Evolutionary conservation across 2,113 vertebrate species (phyloP).

Genomic region (Lontra canadensis): DNA sequence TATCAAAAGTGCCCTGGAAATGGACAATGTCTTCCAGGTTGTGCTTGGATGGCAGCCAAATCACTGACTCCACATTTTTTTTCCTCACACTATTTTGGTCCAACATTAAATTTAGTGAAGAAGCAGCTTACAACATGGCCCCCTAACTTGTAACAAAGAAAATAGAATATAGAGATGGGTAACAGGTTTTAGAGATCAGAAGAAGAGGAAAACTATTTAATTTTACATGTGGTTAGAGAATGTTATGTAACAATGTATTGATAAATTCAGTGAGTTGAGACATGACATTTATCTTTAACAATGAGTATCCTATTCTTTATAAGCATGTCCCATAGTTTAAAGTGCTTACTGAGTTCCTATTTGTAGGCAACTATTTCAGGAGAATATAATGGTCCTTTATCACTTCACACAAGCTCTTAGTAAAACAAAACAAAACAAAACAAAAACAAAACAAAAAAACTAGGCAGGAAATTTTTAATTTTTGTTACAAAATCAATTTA

Average conservation of each 20-base stretch:
- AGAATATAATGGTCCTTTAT: constrained; percentile 54
- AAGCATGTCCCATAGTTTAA: constrained; percentile 27
- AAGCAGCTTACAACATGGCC: not conserved
- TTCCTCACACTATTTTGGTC: not conserved
- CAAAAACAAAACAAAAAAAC: not conserved
- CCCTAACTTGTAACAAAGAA: not conserved
- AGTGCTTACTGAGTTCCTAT: constrained; percentile 58
- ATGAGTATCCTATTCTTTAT: constrained; percentile 44
- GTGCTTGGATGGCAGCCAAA: not conserved
- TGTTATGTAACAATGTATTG: not conserved
- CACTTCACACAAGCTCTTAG: constrained; percentile 35
- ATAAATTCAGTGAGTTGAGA: not conserved
- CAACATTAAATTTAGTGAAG: not conserved
- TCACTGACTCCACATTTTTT: not conserved
- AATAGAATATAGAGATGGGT: not conserved
- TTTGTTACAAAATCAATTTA: constrained; percentile 63
- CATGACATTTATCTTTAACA: constrained; percentile 55
- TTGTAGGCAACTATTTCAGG: constrained; percentile 50
- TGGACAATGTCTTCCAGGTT: not conserved
- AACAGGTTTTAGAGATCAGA: not conserved
- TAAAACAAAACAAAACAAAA: not conserved
- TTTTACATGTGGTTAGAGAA: not conserved
- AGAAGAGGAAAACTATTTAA: not conserved
- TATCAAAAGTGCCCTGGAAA: not conserved
- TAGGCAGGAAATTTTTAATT: constrained; percentile 63